Evolutionary conservation across 1,140 invertebrate species (phyloP).

Genomic region (Thereuonema tuberculata): DNA sequence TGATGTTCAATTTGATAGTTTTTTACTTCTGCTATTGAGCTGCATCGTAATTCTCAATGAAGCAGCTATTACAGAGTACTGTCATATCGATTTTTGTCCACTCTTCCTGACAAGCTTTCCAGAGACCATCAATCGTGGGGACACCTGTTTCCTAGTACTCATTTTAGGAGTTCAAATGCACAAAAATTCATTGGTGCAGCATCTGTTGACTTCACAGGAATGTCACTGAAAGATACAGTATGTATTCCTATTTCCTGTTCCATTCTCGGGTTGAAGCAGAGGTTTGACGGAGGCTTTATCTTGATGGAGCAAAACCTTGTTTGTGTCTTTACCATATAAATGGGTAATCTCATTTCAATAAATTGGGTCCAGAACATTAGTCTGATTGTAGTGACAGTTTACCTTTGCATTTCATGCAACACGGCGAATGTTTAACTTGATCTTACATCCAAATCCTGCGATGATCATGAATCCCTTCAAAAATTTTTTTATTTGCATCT

Average conservation of each 20-base stretch:
- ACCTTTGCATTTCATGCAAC: neutral
- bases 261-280: neutral
- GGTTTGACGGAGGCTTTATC: neutral
- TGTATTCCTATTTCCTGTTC: neutral
- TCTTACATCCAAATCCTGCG: neutral
- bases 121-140: neutral
- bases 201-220: neutral
- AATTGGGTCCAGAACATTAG: neutral
- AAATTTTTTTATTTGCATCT: neutral
- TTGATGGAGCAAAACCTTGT: neutral
- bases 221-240: neutral
- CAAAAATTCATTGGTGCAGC: neutral
- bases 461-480: neutral
- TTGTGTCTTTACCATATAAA: neutral
- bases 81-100: no score
- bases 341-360: neutral
- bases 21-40: no score
- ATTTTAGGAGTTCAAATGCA: neutral
- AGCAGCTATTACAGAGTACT: no score
- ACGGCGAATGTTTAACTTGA: neutral
- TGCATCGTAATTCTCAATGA: no score
- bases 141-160: neutral
- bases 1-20: no score
- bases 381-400: neutral
- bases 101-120: no score